These are phyloP conservation scores for Nematostella vectensis DNA, from an alignment of 92 coral and sea anemone species.

Conservation along the genomic window DNA sequence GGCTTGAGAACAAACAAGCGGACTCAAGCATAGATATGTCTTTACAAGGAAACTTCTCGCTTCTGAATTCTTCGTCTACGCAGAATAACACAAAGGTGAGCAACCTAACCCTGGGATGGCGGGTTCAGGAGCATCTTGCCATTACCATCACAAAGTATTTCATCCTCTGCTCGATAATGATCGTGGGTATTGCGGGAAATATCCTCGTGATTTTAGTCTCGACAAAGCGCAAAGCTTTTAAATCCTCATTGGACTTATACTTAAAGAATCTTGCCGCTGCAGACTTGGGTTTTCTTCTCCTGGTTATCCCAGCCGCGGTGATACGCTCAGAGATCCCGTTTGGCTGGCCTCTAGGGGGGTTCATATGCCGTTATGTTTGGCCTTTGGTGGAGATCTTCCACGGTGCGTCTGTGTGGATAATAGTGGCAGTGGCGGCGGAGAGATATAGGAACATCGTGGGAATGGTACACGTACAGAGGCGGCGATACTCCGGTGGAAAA, in stretches of 20 bases:
- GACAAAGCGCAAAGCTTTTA: slow-evolving; percentile 39
- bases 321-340: slow-evolving; percentile 27
- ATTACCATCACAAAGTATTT: slow-evolving; percentile 13
- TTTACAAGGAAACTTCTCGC: too few species aligned
- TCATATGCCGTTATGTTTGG: slow-evolving; percentile 30
- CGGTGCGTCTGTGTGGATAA: slow-evolving; percentile 48
- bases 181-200: slow-evolving; percentile 34
- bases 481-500: slow-evolving; percentile 7
- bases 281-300: slow-evolving; percentile 36
- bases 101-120: too few species aligned
- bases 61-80: too few species aligned
- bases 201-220: slow-evolving; percentile 26
- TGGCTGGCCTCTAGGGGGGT: slow-evolving; percentile 48
- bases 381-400: slow-evolving; percentile 36
- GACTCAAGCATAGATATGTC: too few species aligned
- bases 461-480: slow-evolving; percentile 18
- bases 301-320: slow-evolving; percentile 23
- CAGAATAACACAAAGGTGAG: too few species aligned
- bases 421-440: slow-evolving; percentile 42
- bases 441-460: slow-evolving; percentile 38
- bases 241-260: slow-evolving; percentile 35
- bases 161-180: slow-evolving; percentile 5
- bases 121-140: too few species aligned
- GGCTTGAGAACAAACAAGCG: too few species aligned
- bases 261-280: slow-evolving; percentile 40